A percentile compares a stretch with the other conserved stretches of the same genome.
phyloP scores from a whole-genome alignment of 2,888 invertebrate species.

The Ormyrus thymus region DNA sequence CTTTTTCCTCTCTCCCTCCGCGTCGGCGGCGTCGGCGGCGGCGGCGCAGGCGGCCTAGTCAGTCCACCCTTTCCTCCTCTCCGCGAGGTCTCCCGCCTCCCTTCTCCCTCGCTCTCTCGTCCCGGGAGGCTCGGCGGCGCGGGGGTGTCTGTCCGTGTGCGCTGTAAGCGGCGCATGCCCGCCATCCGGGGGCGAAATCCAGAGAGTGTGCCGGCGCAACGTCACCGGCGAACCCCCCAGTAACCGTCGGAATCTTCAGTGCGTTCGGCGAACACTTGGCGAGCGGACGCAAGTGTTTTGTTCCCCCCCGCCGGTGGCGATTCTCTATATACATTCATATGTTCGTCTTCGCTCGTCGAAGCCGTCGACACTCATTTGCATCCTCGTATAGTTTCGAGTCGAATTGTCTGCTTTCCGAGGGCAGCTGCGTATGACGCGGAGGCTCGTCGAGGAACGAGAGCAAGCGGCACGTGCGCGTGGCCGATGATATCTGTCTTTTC shows the following conservation, averaged over 20 bases:
- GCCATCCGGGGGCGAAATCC: conserved; percentile 48
- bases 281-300: conserved; percentile 69
- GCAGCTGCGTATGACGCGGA: not conserved
- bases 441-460: not conserved
- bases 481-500: not conserved
- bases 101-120: no score
- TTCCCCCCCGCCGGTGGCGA: no score
- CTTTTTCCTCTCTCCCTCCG: no score
- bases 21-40: conserved; percentile 2
- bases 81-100: no score
- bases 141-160: no score
- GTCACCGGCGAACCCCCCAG: conserved; percentile 71
- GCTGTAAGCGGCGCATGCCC: conserved; percentile 58
- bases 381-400: not conserved
- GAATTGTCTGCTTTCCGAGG: not conserved
- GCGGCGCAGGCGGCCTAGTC: conserved; percentile 69
- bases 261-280: conserved; percentile 74
- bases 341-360: no score
- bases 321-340: no score
- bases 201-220: conserved; percentile 57
- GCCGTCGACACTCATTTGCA: no score
- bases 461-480: no score
- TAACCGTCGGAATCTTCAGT: conserved; percentile 71
- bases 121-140: no score
- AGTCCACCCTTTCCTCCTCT: no score